Base-by-base conservation (phyloP, 2,113 vertebrate species). In the Danionella cerebrum region DNA sequence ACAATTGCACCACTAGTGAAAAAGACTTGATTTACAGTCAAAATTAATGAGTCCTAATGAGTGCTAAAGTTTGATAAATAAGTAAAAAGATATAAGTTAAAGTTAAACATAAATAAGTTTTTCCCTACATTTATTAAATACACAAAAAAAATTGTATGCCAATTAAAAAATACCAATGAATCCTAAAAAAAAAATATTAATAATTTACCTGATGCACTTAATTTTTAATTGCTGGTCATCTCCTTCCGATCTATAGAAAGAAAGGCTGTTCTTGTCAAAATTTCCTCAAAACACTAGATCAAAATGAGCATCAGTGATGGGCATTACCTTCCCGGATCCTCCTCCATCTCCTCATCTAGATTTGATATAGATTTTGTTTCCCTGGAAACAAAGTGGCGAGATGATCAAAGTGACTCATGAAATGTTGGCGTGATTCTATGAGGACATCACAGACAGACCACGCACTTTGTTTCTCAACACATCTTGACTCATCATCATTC, bases 191-290 rank as follows among this genome's bases (percentile, higher is more conserved):
- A 18, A 11, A 27, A 6, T 7, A 16, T 22, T 25, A 21, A 5
- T 10, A 11, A 33, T 12, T 31, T 87, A 93, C 92, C 91, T 91
- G 84, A 91, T 89, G 78, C 92, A 90, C 79, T 93, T 94, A 11
- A 90, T 85, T 90, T 93, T 93, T 55, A 88, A 78, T 51, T 91
- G 85, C 51, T 85, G 89, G 69, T 94, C 89, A 12, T 91, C 89
- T 72, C 84, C 91, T 83, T 94, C 91, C 62, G 85, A 90, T 84
- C 93, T 95, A 79, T 77, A 76, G 6, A 64, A 53, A 16, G 25
- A 41, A 29, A 35, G 21, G 54, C 21, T 25, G 12, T 21, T 65
- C 1, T 33, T 1, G 9, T 33, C 9, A 33, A 9, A 6, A 18
- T 3, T 1, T 8, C 27, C 4, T 9, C 33, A 47, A 13, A 31